A percentile compares a stretch with the other conserved stretches of the same genome.
Evolutionary conservation across 1,140 invertebrate species (phyloP).

Genomic region (Gonioctena quinquepunctata): DNA sequence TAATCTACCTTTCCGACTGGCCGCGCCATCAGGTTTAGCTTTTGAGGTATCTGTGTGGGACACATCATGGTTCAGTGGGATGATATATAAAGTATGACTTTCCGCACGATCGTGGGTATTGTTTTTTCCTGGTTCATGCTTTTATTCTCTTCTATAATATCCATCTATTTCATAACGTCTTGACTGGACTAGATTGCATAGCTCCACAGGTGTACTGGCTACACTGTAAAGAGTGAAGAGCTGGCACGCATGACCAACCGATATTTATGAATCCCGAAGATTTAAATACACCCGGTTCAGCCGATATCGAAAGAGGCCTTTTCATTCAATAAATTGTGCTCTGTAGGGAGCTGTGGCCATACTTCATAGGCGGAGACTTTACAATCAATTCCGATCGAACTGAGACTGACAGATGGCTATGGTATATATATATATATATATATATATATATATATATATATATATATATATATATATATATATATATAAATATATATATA

Average conservation of each 20-base stretch:
- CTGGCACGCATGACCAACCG: conserved; percentile 16
- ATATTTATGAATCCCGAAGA: conserved; percentile 12
- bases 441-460: too few species aligned
- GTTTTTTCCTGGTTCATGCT: too few species aligned
- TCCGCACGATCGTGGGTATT: too few species aligned
- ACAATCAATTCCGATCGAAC: too few species aligned
- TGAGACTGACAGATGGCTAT: too few species aligned
- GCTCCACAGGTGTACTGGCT: conserved; percentile 10
- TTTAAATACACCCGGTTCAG: conserved; percentile 10
- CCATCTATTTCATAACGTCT: background rate
- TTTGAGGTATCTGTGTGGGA: background rate
- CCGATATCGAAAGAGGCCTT: conserved; percentile 12
- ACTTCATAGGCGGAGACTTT: too few species aligned
- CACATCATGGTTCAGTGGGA: background rate
- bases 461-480: too few species aligned
- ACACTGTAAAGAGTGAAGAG: conserved; percentile 1
- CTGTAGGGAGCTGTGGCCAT: conserved; percentile 9
- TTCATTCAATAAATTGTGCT: conserved; percentile 17
- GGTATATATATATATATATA: too few species aligned
- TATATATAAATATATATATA: too few species aligned
- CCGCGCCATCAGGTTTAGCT: too few species aligned
- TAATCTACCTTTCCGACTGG: too few species aligned
- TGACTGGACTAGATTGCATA: background rate
- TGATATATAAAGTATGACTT: too few species aligned
- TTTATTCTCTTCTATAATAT: background rate